Evolutionary conservation across 1,140 invertebrate genomes (phyloP).

Genomic region (Eriosoma lanigerum): DNA sequence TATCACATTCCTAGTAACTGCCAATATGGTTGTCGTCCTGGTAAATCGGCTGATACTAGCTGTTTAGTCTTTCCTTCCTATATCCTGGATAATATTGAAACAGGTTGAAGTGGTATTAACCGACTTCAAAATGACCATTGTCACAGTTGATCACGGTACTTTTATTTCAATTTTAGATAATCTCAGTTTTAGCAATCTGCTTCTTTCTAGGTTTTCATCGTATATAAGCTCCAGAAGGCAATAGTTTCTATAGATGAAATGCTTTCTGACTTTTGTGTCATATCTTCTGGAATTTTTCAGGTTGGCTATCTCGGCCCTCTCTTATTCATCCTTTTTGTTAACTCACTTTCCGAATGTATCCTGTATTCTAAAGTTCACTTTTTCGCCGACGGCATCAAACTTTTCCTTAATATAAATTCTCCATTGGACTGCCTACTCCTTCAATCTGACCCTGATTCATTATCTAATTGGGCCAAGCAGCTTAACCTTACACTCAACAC

Average conservation of each 20-base stretch:
- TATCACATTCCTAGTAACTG: background rate
- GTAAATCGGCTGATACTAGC: background rate
- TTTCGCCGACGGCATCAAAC: background rate
- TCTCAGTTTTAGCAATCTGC: background rate
- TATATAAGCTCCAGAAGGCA: background rate
- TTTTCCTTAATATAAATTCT: background rate
- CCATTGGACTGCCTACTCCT: background rate
- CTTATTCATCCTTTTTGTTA: too few species aligned
- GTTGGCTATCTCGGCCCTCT: too few species aligned
- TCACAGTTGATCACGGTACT: background rate
- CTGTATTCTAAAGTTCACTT: background rate
- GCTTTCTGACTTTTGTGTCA: background rate
- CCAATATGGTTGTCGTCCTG: background rate
- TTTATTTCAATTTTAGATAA: background rate
- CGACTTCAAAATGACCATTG: background rate
- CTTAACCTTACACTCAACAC: too few species aligned
- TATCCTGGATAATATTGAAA: background rate
- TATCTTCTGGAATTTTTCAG: background rate
- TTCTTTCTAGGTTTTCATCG: background rate
- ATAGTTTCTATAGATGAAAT: background rate
- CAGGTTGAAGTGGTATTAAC: background rate
- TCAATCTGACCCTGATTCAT: background rate
- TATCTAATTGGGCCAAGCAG: too few species aligned
- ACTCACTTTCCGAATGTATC: background rate
- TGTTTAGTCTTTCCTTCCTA: background rate